Base-by-base conservation (phyloP, 1,140 invertebrate genomes). In the Drosophila nigromelanica region DNA sequence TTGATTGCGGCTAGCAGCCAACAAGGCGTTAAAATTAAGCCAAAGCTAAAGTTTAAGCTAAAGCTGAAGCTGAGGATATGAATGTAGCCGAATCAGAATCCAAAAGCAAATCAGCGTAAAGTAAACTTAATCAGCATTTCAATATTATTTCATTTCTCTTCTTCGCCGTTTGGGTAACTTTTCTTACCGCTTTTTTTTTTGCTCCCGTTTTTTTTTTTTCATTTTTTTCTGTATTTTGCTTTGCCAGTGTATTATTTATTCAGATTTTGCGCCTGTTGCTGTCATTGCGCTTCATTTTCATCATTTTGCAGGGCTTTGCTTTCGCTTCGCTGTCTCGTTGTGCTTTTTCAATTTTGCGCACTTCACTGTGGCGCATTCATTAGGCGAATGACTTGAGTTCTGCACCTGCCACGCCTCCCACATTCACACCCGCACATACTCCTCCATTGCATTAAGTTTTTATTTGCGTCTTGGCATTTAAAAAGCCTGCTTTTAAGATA, bases 71-170 rank as follows among this genome's bases (percentile, higher is more conserved):
- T 39, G 24, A 59, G 39, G 21, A 12, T 24, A 15, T 27, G 37
- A 37, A 18, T 39, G 51, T 21, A 7, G 52, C 55, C 24, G 42
- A 40, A 60, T 66, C n/a, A 43, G 56, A 52, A 40, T 52, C 30
- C 50, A 48, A 72, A 77, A 76, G 63, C 76, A 89, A 87, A 87
- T 87, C 82, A 87, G 64, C 81, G 78, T 72, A 87, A 87, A 77
- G 83, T 74, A 87, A 87, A 87, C 83, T 89, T 87, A 79, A 83
- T 87, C 81, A 87, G 78, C 83, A 87, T 87, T 89, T 87, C 79
- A 87, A 87, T 87, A 87, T 82, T 87, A 78, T 59, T 27, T 54
- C 37, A 39, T 33, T 48, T 47, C 48, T 48, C n/a, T 14, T 52
- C 56, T 39, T 30, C 18, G 52, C 43, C 48, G 27, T 54, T 59